phyloP scores from a whole-genome alignment of 2,797 vertebrate species.

The Darevskia mixta region DNA sequence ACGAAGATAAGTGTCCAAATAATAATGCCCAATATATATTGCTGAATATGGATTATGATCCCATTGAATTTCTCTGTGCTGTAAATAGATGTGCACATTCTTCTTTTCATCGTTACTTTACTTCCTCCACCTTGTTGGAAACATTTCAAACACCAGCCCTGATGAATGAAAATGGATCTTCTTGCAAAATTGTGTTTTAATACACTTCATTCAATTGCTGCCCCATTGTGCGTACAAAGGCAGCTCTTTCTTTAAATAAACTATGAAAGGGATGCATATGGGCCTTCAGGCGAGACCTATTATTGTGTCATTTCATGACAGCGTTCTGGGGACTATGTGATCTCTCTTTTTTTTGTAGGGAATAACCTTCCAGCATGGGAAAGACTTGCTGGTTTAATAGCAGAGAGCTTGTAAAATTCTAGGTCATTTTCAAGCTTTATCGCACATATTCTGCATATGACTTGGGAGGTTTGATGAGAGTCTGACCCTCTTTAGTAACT shows the following conservation, averaged over 20 bases:
- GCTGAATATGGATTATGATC: conserved; percentile 45
- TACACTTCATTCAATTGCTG: conserved; percentile 69
- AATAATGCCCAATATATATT: neutral
- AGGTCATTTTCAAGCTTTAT: neutral
- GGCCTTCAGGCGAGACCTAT: too few relatives aligned
- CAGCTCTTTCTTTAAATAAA: conserved; percentile 55
- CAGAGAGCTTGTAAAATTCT: neutral
- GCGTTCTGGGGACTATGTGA: neutral
- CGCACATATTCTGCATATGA: neutral
- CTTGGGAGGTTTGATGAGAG: neutral
- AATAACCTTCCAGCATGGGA: neutral
- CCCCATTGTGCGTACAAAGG: conserved; percentile 60
- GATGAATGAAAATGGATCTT: conserved; percentile 70
- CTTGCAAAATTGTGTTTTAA: conserved; percentile 59
- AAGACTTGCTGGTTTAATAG: neutral
- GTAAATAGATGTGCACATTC: neutral
- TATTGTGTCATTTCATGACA: neutral
- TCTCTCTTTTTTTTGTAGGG: neutral
- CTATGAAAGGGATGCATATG: neutral
- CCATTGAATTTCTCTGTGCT: conserved; percentile 12
- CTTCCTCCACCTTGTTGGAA: conserved; percentile 51
- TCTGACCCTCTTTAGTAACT: neutral
- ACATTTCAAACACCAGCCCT: conserved; percentile 47
- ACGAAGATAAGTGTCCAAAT: conserved; percentile 25
- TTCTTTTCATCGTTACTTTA: conserved; percentile 55